A percentile compares a stretch with the other conserved stretches of the same genome.
These are phyloP conservation scores for Xanthia togata DNA, from an alignment of 2,888 invertebrate species.

Conservation along the genomic window DNA sequence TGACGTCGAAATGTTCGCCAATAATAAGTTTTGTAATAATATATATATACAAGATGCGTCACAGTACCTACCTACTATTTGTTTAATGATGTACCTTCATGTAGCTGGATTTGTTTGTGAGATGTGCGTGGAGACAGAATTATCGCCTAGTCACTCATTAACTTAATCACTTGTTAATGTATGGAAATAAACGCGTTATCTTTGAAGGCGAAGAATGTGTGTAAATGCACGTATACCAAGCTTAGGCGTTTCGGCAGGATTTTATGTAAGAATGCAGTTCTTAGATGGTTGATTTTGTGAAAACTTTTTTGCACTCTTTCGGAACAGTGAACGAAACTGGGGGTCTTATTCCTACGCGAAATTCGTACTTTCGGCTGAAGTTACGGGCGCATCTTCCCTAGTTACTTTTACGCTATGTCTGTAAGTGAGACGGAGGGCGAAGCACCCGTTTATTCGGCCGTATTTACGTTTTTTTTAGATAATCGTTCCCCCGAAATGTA, in stretches of 20 bases:
- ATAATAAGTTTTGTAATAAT: constrained; percentile 17
- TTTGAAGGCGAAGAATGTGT: constrained; percentile 21
- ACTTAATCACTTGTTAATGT: constrained; percentile 39
- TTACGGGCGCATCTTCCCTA: too few species aligned
- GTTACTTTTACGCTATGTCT: too few species aligned
- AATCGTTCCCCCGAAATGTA: background rate
- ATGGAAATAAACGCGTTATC: constrained; percentile 45
- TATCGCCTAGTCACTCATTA: constrained; percentile 19
- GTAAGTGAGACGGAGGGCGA: too few species aligned
- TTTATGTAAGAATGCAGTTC: background rate
- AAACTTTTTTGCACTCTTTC: background rate
- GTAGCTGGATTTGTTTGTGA: constrained; percentile 19
- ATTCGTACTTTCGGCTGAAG: too few species aligned
- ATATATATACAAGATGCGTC: constrained; percentile 15
- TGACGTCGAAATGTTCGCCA: constrained; percentile 15
- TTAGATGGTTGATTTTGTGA: background rate
- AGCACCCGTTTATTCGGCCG: too few species aligned
- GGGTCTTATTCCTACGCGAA: too few species aligned
- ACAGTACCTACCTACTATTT: constrained; percentile 13
- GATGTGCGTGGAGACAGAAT: constrained; percentile 23
- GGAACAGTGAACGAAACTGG: background rate
- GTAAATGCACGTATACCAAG: constrained; percentile 21
- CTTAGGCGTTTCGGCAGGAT: background rate
- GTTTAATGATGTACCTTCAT: background rate
- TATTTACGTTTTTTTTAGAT: too few species aligned